Percentiles rank a stretch among this genome's conserved stretches.
Evolutionary conservation across 2,797 vertebrate genomes (phyloP).

Genomic region (Xyrichtys novacula): DNA sequence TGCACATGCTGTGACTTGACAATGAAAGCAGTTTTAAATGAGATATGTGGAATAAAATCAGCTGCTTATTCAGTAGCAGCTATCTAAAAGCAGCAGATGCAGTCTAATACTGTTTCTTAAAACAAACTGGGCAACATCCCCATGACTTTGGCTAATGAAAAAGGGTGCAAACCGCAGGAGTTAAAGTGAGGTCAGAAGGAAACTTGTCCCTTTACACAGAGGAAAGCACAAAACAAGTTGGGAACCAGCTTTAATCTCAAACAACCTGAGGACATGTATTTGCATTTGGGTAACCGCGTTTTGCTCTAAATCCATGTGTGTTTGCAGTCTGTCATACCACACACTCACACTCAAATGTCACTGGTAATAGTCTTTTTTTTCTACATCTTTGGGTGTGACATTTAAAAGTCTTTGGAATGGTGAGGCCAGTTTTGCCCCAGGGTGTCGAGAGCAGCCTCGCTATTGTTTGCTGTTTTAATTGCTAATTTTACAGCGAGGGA

Average conservation of each 20-base stretch:
- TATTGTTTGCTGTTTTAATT: slow-evolving; percentile 79
- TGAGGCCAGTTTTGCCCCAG: slow-evolving; percentile 60
- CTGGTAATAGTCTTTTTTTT: slow-evolving; percentile 82
- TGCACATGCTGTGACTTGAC: background rate
- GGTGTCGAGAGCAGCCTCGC: slow-evolving; percentile 60
- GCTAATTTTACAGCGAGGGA: slow-evolving; percentile 75
- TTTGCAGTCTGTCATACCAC: slow-evolving; percentile 51
- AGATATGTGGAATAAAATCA: background rate
- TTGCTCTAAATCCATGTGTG: slow-evolving; percentile 57
- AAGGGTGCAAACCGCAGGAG: background rate
- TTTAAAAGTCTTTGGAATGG: slow-evolving; percentile 82
- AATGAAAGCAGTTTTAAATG: background rate
- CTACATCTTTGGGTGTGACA: slow-evolving; percentile 81
- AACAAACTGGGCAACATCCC: background rate
- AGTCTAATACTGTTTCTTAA: background rate
- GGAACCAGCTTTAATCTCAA: slow-evolving; percentile 49
- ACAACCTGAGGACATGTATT: slow-evolving; percentile 48
- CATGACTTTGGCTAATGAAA: slow-evolving; percentile 19
- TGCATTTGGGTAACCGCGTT: slow-evolving; percentile 54
- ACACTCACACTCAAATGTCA: slow-evolving; percentile 82
- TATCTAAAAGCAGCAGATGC: background rate
- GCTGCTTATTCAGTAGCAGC: background rate
- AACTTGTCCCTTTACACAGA: slow-evolving; percentile 19
- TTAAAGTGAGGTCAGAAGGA: slow-evolving; percentile 30
- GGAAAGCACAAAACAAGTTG: slow-evolving; percentile 34